Percentiles rank a stretch among this genome's conserved stretches.
These are phyloP conservation scores for Hippoglossus stenolepis DNA, from an alignment of 2,113 vertebrate genomes.

Conservation along the genomic window DNA sequence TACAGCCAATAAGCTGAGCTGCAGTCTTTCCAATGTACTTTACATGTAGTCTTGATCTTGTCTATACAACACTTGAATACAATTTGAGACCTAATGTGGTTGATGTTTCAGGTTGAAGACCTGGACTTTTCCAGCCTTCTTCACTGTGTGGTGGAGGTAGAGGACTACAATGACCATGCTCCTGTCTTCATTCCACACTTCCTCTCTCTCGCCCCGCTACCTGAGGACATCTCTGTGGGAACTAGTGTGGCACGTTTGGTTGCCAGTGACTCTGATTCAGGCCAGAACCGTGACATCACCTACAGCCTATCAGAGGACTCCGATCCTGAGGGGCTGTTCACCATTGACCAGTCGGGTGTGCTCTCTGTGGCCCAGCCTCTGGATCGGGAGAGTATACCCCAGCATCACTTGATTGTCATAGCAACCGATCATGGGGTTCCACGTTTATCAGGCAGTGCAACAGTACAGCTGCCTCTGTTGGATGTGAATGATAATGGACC, in stretches of 20 bases:
- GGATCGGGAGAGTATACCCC: constrained; percentile 83
- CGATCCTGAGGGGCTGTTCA: constrained; percentile 84
- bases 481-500: constrained; percentile 93
- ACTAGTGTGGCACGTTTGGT: constrained; percentile 84
- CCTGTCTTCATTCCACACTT: constrained; percentile 88
- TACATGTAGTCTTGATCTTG: neutral
- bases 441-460: constrained; percentile 83
- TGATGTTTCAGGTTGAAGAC: constrained; percentile 83
- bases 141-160: constrained; percentile 87
- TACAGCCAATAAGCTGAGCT: no score
- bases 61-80: neutral
- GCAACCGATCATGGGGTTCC: constrained; percentile 87
- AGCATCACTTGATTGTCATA: constrained; percentile 85
- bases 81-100: neutral
- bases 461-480: constrained; percentile 85
- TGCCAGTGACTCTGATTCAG: constrained; percentile 89
- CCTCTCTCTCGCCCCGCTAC: constrained; percentile 80
- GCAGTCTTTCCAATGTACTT: no score
- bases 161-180: constrained; percentile 90
- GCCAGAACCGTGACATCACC: constrained; percentile 85
- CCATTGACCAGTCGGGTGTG: constrained; percentile 82
- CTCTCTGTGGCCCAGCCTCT: constrained; percentile 83
- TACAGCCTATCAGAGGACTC: constrained; percentile 88
- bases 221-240: constrained; percentile 85
- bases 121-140: constrained; percentile 86